Conservation (phyloP, 2,113 vertebrate species). For the Hyla sarda region DNA sequence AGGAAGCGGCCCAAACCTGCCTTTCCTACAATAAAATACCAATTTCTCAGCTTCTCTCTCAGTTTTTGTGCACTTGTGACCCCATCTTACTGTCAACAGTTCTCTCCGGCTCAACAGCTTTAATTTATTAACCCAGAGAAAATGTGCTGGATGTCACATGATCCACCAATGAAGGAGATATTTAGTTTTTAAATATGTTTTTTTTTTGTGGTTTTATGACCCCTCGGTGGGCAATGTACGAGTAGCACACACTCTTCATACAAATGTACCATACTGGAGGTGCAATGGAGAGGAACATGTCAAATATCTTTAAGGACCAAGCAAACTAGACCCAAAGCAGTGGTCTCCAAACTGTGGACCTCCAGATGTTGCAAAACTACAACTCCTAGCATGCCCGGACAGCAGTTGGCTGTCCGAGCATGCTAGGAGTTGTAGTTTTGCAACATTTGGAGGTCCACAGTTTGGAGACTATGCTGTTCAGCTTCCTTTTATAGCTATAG, state of each 20-base stretch:
- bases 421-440: no score
- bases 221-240: not conserved
- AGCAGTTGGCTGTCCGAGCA: no score
- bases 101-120: not conserved
- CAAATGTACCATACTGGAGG: slow-evolving; percentile 32
- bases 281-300: slow-evolving; percentile 27
- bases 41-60: no score
- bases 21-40: no score
- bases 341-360: not conserved
- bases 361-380: no score
- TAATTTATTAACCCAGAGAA: slow-evolving; percentile 19
- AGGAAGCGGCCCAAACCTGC: no score
- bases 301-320: not conserved
- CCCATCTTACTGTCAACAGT: not conserved
- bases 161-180: not conserved
- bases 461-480: no score
- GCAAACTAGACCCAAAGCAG: not conserved
- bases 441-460: no score
- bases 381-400: no score
- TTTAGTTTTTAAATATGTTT: slow-evolving; percentile 1
- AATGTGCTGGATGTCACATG: not conserved
- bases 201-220: slow-evolving; percentile 16
- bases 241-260: slow-evolving; percentile 8
- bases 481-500: no score
- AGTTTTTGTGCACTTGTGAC: not conserved